Conservation (phyloP, 1,140 invertebrate genomes). For the Solen grandis region DNA sequence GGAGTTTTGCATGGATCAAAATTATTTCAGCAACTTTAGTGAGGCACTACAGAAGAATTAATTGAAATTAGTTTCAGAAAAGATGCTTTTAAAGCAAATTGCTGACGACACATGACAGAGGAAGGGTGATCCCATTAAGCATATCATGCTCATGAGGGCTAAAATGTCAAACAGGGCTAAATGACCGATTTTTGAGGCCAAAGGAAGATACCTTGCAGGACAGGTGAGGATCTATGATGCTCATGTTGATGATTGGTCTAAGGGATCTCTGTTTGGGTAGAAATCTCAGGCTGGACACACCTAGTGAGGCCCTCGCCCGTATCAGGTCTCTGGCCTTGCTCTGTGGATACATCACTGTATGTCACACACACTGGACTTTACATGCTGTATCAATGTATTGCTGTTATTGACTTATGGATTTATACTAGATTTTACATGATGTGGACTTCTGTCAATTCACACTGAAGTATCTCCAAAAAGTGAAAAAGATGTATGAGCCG, state of each 20-base stretch:
- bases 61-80: not conserved
- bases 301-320: slow-evolving; percentile 46
- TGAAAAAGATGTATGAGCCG: no score
- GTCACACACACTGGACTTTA: no score
- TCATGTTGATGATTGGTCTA: slow-evolving; percentile 70
- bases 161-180: not conserved
- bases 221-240: not conserved
- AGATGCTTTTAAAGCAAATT: no score
- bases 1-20: no score
- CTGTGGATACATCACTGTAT: no score
- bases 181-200: not conserved
- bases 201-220: not conserved
- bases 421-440: no score
- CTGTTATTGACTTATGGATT: no score
- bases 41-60: not conserved
- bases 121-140: not conserved
- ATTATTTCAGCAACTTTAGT: not conserved
- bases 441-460: no score
- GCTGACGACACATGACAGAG: no score
- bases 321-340: no score
- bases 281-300: slow-evolving; percentile 65
- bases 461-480: no score
- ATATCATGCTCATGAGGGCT: not conserved
- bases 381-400: no score
- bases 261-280: slow-evolving; percentile 68